These are phyloP conservation scores for Leptoclinus maculatus DNA, from an alignment of 2,797 vertebrate genomes.

Conservation along the genomic window DNA sequence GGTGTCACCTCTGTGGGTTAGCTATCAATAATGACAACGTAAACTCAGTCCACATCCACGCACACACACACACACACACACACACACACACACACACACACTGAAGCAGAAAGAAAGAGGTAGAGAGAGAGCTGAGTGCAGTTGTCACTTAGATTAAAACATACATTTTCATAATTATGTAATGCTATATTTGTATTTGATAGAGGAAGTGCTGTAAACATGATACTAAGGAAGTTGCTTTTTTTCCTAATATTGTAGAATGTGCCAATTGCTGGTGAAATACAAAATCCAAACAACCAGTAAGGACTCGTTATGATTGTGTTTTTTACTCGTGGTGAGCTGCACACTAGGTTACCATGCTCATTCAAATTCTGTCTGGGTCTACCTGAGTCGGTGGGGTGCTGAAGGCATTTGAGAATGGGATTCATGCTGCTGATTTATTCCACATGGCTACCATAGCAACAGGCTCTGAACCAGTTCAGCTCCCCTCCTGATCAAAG, in stretches of 20 bases:
- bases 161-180: neutral
- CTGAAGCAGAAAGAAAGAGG: neutral
- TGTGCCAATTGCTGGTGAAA: neutral
- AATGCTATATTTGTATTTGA: neutral
- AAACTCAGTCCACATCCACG: neutral
- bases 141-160: neutral
- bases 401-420: constrained; percentile 73
- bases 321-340: constrained; percentile 1
- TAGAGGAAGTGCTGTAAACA: neutral
- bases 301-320: neutral
- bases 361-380: constrained; percentile 71
- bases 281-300: neutral
- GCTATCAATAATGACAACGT: constrained; percentile 44
- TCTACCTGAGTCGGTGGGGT: constrained; percentile 71
- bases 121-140: constrained; percentile 3
- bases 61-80: constrained; percentile 5
- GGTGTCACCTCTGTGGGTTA: constrained; percentile 56
- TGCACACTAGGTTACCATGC: constrained; percentile 22
- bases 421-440: constrained; percentile 75
- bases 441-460: constrained; percentile 82
- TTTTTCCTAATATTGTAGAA: neutral
- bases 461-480: constrained; percentile 77
- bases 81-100: constrained; percentile 13
- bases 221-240: neutral
- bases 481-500: constrained; percentile 67